These are phyloP conservation scores for Muscina levida DNA, from an alignment of 2,888 invertebrate genomes.

Conservation along the genomic window DNA sequence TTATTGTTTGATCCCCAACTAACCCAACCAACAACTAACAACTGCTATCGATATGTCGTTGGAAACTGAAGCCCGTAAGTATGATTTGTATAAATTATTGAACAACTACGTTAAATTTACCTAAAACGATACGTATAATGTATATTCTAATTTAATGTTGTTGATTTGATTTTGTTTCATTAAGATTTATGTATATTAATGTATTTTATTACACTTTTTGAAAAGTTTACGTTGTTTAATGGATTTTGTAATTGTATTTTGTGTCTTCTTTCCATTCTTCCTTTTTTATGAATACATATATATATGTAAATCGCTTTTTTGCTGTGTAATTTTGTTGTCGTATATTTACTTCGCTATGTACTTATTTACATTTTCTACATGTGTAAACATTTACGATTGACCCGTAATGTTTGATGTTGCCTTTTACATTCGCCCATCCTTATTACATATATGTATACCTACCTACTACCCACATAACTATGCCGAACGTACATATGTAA, in stretches of 20 bases:
- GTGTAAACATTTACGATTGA: slow-evolving; percentile 8
- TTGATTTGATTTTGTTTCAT: too few relatives aligned
- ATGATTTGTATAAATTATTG: slow-evolving; percentile 3
- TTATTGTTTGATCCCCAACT: neutral
- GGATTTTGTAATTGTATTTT: slow-evolving; percentile 37
- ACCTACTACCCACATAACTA: too few relatives aligned
- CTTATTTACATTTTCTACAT: slow-evolving; percentile 20
- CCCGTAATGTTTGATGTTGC: neutral
- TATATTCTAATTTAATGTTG: neutral
- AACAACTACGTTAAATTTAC: neutral
- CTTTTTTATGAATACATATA: slow-evolving; percentile 12
- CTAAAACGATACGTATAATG: neutral
- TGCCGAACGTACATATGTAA: too few relatives aligned
- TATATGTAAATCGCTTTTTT: slow-evolving; percentile 42
- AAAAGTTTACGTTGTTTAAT: slow-evolving; percentile 30
- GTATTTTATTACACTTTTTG: slow-evolving; percentile 26
- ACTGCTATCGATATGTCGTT: slow-evolving; percentile 45
- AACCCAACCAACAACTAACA: slow-evolving; percentile 23
- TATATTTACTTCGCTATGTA: slow-evolving; percentile 29
- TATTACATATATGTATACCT: slow-evolving; percentile 33
- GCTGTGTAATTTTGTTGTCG: slow-evolving; percentile 44
- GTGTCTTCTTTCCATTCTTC: slow-evolving; percentile 39
- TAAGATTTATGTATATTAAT: neutral
- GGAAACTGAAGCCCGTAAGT: slow-evolving; percentile 62
- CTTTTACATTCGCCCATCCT: neutral